Conservation (phyloP, 1,140 invertebrate genomes). For the Scaptomyza montana region DNA sequence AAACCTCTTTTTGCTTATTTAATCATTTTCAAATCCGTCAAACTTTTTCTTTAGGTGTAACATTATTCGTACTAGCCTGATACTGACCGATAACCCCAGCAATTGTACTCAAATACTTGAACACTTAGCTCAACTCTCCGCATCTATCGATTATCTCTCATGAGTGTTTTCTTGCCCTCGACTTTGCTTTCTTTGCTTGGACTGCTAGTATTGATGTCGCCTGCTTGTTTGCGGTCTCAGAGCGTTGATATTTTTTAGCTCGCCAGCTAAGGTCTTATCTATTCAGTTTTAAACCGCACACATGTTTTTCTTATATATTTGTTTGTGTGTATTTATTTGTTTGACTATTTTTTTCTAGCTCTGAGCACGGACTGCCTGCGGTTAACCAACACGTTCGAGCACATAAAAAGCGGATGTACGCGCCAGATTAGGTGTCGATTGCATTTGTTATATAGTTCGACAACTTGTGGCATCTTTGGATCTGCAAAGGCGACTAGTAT, state of each 20-base stretch:
- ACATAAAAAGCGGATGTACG: slow-evolving; percentile 29
- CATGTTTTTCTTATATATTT: slow-evolving; percentile 19
- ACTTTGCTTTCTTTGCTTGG: slow-evolving; percentile 13
- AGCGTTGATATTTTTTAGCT: neutral
- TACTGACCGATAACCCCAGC: slow-evolving; percentile 37
- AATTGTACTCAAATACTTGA: neutral
- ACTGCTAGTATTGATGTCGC: slow-evolving; percentile 34
- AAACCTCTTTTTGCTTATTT: neutral
- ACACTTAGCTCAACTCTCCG: neutral
- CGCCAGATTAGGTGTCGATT: slow-evolving; percentile 71
- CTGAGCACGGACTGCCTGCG: slow-evolving; percentile 8
- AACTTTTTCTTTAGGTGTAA: neutral
- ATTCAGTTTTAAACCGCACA: slow-evolving; percentile 20
- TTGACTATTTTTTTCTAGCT: slow-evolving; percentile 2
- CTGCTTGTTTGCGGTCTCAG: slow-evolving; percentile 14
- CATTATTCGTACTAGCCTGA: neutral
- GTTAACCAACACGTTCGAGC: slow-evolving; percentile 21
- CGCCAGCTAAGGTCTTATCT: slow-evolving; percentile 22
- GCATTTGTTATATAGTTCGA: slow-evolving; percentile 53
- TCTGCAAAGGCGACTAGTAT: neutral
- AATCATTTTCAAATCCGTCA: too few species aligned
- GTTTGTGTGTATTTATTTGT: neutral
- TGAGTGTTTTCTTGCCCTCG: neutral
- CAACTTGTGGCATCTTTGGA: slow-evolving; percentile 51
- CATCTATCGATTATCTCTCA: slow-evolving; percentile 23